A percentile compares a stretch with the other conserved stretches of the same genome.
phyloP scores from a whole-genome alignment of 2,888 invertebrate genomes.

The Ophioninae sp. region DNA sequence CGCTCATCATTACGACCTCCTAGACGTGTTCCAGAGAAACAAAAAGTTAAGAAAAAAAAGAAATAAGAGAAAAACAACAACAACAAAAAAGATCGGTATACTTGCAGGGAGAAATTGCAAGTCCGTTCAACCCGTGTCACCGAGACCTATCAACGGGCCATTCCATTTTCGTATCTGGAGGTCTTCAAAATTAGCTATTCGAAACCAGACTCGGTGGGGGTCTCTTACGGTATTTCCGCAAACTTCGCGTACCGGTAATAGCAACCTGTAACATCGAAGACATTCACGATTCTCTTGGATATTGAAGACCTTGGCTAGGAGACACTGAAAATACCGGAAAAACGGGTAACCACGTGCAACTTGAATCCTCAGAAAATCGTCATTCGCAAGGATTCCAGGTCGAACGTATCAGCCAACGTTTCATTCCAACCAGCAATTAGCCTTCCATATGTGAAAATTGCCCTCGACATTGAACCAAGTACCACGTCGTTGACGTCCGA shows the following conservation, averaged over 20 bases:
- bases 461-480: neutral
- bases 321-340: constrained; percentile 25
- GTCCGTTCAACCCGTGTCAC: neutral
- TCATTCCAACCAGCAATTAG: neutral
- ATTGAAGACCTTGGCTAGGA: constrained; percentile 8
- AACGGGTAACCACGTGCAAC: constrained; percentile 6
- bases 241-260: neutral
- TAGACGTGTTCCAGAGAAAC: neutral
- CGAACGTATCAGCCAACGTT: neutral
- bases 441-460: neutral
- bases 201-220: neutral
- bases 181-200: neutral
- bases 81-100: neutral
- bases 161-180: neutral
- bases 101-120: neutral
- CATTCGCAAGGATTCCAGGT: constrained; percentile 7
- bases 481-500: neutral
- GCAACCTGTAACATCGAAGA: neutral
- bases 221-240: neutral
- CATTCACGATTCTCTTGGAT: neutral
- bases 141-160: neutral
- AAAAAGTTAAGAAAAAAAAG: neutral
- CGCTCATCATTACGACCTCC: constrained; percentile 24
- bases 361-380: constrained; percentile 1
- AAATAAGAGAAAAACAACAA: neutral